Percentiles rank a stretch among this genome's conserved stretches.
Evolutionary conservation across 2,888 invertebrate genomes (phyloP).

Genomic region (Cephus pulcher): DNA sequence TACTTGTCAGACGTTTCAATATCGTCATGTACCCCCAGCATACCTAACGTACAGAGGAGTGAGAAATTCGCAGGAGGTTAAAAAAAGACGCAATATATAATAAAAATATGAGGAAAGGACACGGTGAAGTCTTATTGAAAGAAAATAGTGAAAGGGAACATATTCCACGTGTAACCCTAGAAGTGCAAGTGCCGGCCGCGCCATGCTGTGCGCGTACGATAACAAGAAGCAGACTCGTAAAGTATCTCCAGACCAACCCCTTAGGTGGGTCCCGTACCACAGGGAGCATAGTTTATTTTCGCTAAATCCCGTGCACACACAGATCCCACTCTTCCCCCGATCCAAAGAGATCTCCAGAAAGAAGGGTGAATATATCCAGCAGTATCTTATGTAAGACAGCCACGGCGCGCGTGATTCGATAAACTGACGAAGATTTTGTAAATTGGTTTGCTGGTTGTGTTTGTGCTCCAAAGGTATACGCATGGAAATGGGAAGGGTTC

Average conservation of each 20-base stretch:
- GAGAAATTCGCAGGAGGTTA: neutral
- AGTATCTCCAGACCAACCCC: neutral
- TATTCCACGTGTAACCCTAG: neutral
- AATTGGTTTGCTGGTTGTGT: constrained; percentile 38
- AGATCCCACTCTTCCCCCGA: neutral
- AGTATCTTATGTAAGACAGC: constrained; percentile 5
- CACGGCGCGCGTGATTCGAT: constrained; percentile 41
- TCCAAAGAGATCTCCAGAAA: neutral
- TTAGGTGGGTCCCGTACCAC: neutral
- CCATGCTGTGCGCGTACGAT: neutral
- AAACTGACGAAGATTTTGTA: constrained; percentile 47
- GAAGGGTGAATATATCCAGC: neutral
- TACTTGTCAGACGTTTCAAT: neutral
- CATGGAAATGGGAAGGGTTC: constrained; percentile 11
- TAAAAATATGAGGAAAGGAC: neutral
- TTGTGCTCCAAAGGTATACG: constrained; percentile 15
- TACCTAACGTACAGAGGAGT: neutral
- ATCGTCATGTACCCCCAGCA: neutral
- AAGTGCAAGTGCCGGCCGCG: neutral
- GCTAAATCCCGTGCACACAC: neutral
- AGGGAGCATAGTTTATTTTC: neutral
- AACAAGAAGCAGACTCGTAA: constrained; percentile 1
- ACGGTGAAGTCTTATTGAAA: neutral
- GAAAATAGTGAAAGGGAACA: neutral
- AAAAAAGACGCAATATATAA: neutral